Evolutionary conservation across 2,797 vertebrate species (phyloP).

Genomic region (Lagodon rhomboides): DNA sequence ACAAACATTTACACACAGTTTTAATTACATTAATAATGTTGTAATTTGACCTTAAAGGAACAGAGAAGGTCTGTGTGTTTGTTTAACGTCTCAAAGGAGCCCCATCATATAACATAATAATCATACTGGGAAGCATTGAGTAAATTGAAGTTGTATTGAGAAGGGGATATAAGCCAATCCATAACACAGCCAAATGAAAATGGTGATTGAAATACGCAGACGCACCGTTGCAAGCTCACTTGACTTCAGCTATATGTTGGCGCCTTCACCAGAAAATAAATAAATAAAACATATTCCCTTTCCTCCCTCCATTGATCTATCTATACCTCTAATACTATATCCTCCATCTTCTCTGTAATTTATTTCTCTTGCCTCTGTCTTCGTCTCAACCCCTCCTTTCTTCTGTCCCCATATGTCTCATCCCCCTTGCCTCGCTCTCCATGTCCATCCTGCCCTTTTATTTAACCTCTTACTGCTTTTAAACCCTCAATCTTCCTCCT

Average conservation of each 20-base stretch:
- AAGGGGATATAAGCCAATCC: constrained; percentile 37
- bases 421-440: background rate
- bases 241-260: background rate
- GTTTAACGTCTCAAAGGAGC: constrained; percentile 21
- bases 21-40: constrained; percentile 50
- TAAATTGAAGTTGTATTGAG: constrained; percentile 32
- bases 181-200: constrained; percentile 47
- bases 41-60: constrained; percentile 32
- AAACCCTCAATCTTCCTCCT: background rate
- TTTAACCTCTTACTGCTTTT: background rate
- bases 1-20: constrained; percentile 10
- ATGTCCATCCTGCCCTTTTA: background rate
- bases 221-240: background rate
- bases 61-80: constrained; percentile 5
- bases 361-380: background rate
- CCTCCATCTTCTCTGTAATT: background rate
- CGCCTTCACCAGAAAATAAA: background rate
- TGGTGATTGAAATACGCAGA: constrained; percentile 28
- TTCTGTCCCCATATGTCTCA: background rate
- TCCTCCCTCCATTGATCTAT: background rate
- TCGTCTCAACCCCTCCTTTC: background rate
- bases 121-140: constrained; percentile 21
- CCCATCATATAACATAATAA: constrained; percentile 8
- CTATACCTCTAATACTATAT: background rate
- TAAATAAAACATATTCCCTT: background rate